Conservation (phyloP, 2,797 vertebrate species). For the Poliocrania exsul region DNA sequence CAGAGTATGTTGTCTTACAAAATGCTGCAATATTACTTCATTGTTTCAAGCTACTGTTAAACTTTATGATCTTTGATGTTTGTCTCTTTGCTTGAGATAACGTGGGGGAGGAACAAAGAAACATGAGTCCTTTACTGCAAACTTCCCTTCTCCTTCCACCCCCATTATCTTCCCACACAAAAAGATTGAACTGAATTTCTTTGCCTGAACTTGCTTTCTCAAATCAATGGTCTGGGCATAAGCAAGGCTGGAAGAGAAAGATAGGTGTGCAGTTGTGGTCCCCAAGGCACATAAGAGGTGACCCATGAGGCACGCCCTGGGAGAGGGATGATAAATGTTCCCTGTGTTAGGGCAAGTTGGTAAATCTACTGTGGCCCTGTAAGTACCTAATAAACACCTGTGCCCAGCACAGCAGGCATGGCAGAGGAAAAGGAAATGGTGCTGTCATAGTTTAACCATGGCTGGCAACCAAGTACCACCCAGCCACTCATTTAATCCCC, state of each 20-base stretch:
- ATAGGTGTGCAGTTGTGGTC: not conserved
- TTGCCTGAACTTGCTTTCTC: not conserved
- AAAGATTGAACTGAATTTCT: not conserved
- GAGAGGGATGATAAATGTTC: not conserved
- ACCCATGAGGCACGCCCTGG: not conserved
- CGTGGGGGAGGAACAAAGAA: not conserved
- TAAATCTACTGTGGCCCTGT: not conserved
- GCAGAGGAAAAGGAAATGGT: not conserved
- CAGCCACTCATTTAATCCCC: accelerated
- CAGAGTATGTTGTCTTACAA: not conserved
- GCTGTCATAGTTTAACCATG: not conserved
- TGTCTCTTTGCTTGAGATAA: not conserved
- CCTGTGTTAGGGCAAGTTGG: not conserved
- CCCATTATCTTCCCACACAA: not conserved
- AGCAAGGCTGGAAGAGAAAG: not conserved
- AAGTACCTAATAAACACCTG: not conserved
- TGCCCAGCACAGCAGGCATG: not conserved
- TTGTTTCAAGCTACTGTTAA: not conserved
- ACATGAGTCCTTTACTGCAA: not conserved
- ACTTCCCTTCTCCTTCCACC: not conserved
- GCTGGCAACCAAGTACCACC: too few species aligned
- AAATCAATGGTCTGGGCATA: not conserved
- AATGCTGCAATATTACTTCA: not conserved
- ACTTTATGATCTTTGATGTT: not conserved
- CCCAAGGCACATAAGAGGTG: not conserved